These are phyloP conservation scores for Microctonus brassicae DNA, from an alignment of 2,888 invertebrate species.

Conservation along the genomic window DNA sequence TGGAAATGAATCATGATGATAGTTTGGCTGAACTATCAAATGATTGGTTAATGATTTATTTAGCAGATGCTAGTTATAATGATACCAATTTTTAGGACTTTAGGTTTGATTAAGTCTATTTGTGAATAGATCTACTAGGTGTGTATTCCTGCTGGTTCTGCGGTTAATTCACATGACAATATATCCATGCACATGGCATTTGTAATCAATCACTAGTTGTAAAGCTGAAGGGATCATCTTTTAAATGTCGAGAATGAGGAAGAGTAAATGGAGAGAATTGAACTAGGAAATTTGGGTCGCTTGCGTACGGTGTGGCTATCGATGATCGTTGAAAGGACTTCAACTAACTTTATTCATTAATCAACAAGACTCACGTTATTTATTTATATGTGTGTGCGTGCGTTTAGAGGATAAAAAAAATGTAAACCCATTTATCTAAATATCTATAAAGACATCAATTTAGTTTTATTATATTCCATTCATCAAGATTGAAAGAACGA, in stretches of 20 bases:
- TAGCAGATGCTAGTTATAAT: too few species aligned
- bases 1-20: too few species aligned
- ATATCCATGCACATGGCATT: neutral
- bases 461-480: neutral
- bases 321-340: slow-evolving; percentile 14
- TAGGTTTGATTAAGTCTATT: neutral
- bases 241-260: neutral
- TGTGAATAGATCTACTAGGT: neutral
- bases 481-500: neutral
- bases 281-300: slow-evolving; percentile 16
- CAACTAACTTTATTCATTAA: slow-evolving; percentile 12
- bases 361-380: neutral
- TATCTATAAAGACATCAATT: too few species aligned
- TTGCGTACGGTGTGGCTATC: slow-evolving; percentile 2
- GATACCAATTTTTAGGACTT: too few species aligned
- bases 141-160: neutral
- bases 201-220: slow-evolving; percentile 20
- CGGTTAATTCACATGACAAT: slow-evolving; percentile 18
- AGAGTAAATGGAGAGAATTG: neutral
- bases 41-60: too few species aligned
- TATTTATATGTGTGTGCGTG: neutral
- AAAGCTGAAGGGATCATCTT: slow-evolving; percentile 16
- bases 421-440: neutral
- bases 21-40: too few species aligned
- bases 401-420: neutral